Conservation (phyloP, 2,113 vertebrate genomes). For the Poecilia latipinna region DNA sequence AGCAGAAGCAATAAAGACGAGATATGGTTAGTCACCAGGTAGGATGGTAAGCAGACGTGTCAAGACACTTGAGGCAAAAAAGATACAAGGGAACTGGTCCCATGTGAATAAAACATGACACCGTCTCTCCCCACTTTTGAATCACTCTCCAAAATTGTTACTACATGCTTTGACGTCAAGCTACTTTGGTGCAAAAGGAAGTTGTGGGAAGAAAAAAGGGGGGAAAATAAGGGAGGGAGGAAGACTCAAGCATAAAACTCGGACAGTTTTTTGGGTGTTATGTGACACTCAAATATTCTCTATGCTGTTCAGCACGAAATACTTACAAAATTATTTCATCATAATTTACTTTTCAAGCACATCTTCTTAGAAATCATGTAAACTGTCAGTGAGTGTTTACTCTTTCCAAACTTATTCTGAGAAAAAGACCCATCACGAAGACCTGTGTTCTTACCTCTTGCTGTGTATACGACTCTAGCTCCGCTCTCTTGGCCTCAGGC, state of each 20-base stretch:
- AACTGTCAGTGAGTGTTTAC: background rate
- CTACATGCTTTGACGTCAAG: too few species aligned
- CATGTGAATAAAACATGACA: background rate
- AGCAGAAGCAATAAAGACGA: background rate
- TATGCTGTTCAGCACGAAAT: background rate
- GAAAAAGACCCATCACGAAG: background rate
- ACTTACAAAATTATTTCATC: background rate
- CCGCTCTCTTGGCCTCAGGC: slow-evolving; percentile 82
- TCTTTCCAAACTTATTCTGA: background rate
- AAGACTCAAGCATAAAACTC: too few species aligned
- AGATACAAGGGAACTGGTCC: background rate
- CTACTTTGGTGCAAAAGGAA: background rate
- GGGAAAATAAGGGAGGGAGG: too few species aligned
- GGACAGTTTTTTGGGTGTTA: too few species aligned
- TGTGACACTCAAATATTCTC: too few species aligned
- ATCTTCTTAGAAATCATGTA: background rate
- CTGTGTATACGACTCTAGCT: slow-evolving; percentile 78
- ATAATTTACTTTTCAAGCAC: background rate
- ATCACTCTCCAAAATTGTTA: too few species aligned
- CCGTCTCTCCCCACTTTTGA: background rate
- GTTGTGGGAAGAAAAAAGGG: background rate
- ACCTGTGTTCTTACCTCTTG: slow-evolving; percentile 76
- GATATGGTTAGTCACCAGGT: background rate
- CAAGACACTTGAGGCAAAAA: background rate
- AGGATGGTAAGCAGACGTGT: too few species aligned